phyloP scores from a whole-genome alignment of 2,888 invertebrate species.

The Pheosia tremula region DNA sequence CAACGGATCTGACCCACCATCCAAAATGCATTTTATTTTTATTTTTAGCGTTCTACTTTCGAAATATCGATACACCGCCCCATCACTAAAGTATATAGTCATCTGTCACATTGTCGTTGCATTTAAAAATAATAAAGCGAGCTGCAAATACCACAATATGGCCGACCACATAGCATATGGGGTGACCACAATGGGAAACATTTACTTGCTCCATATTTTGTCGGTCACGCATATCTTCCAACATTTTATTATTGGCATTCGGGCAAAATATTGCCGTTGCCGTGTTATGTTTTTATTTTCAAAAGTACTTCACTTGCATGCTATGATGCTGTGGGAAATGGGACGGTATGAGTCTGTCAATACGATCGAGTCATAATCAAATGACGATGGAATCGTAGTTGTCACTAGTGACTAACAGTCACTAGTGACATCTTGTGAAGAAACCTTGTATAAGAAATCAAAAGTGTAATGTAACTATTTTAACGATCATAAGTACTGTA shows the following conservation, averaged over 20 bases:
- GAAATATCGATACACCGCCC: background rate
- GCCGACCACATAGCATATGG: conserved; percentile 32
- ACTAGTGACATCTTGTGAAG: no score
- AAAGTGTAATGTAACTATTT: no score
- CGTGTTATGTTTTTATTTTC: background rate
- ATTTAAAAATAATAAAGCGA: conserved; percentile 13
- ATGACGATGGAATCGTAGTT: no score
- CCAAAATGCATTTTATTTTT: background rate
- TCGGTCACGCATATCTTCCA: conserved; percentile 24
- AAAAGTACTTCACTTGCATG: background rate
- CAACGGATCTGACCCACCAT: no score
- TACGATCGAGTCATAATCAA: no score
- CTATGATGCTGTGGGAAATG: no score
- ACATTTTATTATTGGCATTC: conserved; percentile 8
- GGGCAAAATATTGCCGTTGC: conserved; percentile 11
- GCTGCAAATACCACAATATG: conserved; percentile 26
- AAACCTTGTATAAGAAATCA: no score
- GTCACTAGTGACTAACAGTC: no score
- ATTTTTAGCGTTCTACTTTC: background rate
- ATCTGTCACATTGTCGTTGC: conserved; percentile 40
- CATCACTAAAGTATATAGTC: conserved; percentile 21
- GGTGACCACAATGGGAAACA: conserved; percentile 37
- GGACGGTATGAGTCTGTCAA: no score
- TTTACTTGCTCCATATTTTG: conserved; percentile 24
- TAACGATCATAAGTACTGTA: no score